Base-by-base conservation (phyloP, 2,797 vertebrate genomes). In the Chiroxiphia lanceolata region DNA sequence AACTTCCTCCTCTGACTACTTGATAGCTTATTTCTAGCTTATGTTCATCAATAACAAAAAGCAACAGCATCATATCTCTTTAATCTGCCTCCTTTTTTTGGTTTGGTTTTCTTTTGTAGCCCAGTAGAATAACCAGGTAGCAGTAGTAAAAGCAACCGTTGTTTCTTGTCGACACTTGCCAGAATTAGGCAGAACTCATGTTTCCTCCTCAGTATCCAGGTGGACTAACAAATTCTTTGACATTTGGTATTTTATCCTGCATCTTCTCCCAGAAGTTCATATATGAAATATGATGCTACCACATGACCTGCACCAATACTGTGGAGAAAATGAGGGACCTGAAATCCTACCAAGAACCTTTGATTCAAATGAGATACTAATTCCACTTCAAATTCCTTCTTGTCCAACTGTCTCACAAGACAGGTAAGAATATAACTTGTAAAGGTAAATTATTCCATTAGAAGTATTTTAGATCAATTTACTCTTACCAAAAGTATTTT, bases 271-370 rank as follows among this genome's bases (percentile, higher is more conserved):
- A 29, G 14, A 69, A 69, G 29, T n/a, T 83, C 44, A 95, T 83
- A 76, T 90, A 80, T 53, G 27, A 96, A 95, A 51, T 56, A 96
- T 95, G 96, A 88, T 90, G 42, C 83, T 97, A 10, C 77, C 94
- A 31, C 83, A 85, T 11, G 54, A 94, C 68, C 54, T 94, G 67
- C 79, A 90, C 27, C 76, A 60, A 77, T 93, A 92, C 48, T 95
- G 95, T 34, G 87, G 90, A 78, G 91, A 96, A 89, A 95, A 33
- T 12, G 91, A 97, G 44, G 95, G 94, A 47, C 63, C 69, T 14
- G 87, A 92, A 61, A 33, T 57, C 13, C 56, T 97, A 29, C 94
- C 92, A 15, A 88, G 96, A 87, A 96, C 90, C 15, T 95, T 94
- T 47, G 86, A 95, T 88, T 96, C 53, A 2, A 93, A 95, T 20